Evolutionary conservation across 2,888 invertebrate species (phyloP), one percentile per base, ranked within the genome.

Genomic region (Stenoptilia bipunctidactyla): DNA sequence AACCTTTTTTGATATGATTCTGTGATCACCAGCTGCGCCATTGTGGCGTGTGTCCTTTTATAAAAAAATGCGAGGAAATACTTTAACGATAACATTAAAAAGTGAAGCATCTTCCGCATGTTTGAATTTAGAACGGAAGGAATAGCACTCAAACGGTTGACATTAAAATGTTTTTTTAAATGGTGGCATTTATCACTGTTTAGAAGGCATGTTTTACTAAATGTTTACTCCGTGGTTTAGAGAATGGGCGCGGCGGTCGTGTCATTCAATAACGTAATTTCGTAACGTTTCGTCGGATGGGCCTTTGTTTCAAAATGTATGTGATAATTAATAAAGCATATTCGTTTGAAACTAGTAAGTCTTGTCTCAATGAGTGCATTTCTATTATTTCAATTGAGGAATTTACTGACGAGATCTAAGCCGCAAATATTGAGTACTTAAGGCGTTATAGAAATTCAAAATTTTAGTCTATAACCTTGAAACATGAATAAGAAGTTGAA

Each of bases 1-100:
- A 53, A 53, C 53, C 56, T 56, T 56, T 20, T 56, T 52, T 42
- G 40, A 46, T 40, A 15, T 25, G 44, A 37, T 50, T 57, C 55
- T 56, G 52, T 53, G 58, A 50, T 51, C 48, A 50, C 61, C 72
- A 74, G 69, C 70, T 73, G 75, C 49, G 61, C 44, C 51, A 43
- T 51, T 50, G 49, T 60, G 71, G 72, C 73, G 69, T 72, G 74
- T 68, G 70, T 70, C 66, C 55, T 55, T 49, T 49, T 49, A 55
- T 61, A 61, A 62, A 58, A 54, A 47, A 59, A 61, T 49, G 49
- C 56, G 62, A 58, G 61, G 57, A 53, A 49, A 53, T 33, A 4
- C 50, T 52, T 52, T 59, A 48, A 49, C 51, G 52, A 50, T 50
- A 46, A 42, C 35, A 45, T 55, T 56, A 59, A 58, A 62, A 58